phyloP scores from a whole-genome alignment of 2,888 invertebrate species.

The Spisula subtruncata region DNA sequence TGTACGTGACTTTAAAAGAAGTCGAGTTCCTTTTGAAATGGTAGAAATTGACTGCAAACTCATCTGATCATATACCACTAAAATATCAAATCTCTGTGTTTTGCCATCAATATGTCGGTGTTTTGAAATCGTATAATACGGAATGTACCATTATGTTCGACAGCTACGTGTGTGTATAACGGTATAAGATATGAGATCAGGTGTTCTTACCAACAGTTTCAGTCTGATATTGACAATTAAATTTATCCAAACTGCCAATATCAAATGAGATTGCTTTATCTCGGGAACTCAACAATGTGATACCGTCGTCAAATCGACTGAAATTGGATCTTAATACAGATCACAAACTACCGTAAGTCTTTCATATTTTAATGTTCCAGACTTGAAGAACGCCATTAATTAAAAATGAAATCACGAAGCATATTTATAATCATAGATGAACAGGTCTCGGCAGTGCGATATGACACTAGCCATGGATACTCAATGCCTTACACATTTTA shows the following conservation, averaged over 20 bases:
- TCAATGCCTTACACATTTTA: too few relatives aligned
- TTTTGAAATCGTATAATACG: not conserved
- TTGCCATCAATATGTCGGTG: not conserved
- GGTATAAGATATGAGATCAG: constrained; percentile 28
- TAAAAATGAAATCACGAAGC: too few relatives aligned
- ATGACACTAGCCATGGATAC: too few relatives aligned
- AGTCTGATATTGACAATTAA: constrained; percentile 39
- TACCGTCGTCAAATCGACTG: not conserved
- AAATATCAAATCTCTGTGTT: not conserved
- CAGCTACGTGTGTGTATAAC: not conserved
- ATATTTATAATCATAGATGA: not conserved
- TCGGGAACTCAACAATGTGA: not conserved
- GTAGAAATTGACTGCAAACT: not conserved
- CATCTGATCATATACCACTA: not conserved
- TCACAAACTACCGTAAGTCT: not conserved
- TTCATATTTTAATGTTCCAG: too few relatives aligned
- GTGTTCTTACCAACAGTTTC: constrained; percentile 17
- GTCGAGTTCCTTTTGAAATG: too few relatives aligned
- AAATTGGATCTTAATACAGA: not conserved
- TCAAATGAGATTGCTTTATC: constrained; percentile 24
- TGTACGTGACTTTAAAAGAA: too few relatives aligned
- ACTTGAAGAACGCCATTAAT: too few relatives aligned
- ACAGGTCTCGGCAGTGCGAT: not conserved
- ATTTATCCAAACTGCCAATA: constrained; percentile 33
- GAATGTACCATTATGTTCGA: not conserved